These are phyloP conservation scores for Punctoribates punctum DNA, from an alignment of 2,888 invertebrate species.

Conservation along the genomic window DNA sequence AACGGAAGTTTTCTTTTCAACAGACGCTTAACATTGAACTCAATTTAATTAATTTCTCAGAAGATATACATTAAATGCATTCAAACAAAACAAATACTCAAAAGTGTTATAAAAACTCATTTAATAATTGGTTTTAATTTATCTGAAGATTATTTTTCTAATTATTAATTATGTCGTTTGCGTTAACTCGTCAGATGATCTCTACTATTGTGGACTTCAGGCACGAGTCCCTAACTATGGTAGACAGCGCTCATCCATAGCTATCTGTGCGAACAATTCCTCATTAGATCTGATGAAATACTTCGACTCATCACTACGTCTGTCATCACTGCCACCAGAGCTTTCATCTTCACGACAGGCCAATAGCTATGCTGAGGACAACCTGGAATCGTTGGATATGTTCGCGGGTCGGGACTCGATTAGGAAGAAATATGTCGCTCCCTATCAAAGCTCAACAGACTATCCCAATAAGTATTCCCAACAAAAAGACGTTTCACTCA, in stretches of 20 bases:
- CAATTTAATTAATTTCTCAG: neutral
- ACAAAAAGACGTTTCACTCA: neutral
- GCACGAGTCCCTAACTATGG: constrained; percentile 84
- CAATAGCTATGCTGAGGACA: constrained; percentile 10
- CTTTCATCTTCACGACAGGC: neutral
- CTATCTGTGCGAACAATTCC: constrained; percentile 25
- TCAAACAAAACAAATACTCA: neutral
- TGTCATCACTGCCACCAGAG: constrained; percentile 5
- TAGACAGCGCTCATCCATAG: constrained; percentile 15
- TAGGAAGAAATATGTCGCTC: neutral
- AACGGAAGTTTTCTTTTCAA: neutral
- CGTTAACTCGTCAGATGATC: constrained; percentile 66
- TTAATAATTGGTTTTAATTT: neutral
- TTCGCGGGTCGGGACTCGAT: neutral
- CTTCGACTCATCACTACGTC: constrained; percentile 3
- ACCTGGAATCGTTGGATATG: constrained; percentile 22
- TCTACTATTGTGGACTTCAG: constrained; percentile 86
- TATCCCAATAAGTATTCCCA: neutral
- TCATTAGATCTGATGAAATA: neutral
- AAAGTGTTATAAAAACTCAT: neutral
- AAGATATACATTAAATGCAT: neutral
- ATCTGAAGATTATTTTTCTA: neutral
- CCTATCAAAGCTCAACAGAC: neutral
- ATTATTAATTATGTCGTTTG: neutral
- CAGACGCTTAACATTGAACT: constrained; percentile 22